Evolutionary conservation across 1,140 invertebrate species (phyloP).

Genomic region (Drosophila sechellia): DNA sequence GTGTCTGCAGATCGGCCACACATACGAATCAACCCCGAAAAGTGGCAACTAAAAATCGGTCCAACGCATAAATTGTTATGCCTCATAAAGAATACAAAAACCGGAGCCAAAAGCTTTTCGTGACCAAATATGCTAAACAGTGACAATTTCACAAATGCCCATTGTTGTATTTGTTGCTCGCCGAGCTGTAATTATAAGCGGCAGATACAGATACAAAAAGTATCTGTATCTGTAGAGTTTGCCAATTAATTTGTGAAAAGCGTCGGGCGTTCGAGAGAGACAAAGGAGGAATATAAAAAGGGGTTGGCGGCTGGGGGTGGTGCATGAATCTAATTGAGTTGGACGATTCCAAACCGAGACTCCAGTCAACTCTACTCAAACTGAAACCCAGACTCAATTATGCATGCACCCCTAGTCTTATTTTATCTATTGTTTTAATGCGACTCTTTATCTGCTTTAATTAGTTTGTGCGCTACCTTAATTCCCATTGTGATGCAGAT

Average conservation of each 20-base stretch:
- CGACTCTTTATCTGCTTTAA: constrained; percentile 82
- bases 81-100: constrained; percentile 70
- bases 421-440: constrained; percentile 74
- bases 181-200: constrained; percentile 69
- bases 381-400: constrained; percentile 62
- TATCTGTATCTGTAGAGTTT: constrained; percentile 67
- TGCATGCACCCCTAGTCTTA: constrained; percentile 56
- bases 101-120: constrained; percentile 66
- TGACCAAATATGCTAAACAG: constrained; percentile 82
- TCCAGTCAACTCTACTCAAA: constrained; percentile 20
- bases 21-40: constrained; percentile 1
- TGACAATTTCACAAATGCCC: constrained; percentile 82
- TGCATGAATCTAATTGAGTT: constrained; percentile 75
- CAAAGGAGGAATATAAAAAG: constrained; percentile 13
- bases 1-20: constrained; percentile 5
- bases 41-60: constrained; percentile 47
- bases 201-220: constrained; percentile 64
- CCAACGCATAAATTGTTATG: constrained; percentile 78
- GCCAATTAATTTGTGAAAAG: constrained; percentile 82
- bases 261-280: constrained; percentile 27
- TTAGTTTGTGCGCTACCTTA: constrained; percentile 77
- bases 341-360: constrained; percentile 44
- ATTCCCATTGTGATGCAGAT: constrained; percentile 78
- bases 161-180: constrained; percentile 54
- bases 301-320: constrained; percentile 4